These are phyloP conservation scores for Sceloporus tristichus DNA, from an alignment of 2,113 vertebrate genomes.

Conservation along the genomic window DNA sequence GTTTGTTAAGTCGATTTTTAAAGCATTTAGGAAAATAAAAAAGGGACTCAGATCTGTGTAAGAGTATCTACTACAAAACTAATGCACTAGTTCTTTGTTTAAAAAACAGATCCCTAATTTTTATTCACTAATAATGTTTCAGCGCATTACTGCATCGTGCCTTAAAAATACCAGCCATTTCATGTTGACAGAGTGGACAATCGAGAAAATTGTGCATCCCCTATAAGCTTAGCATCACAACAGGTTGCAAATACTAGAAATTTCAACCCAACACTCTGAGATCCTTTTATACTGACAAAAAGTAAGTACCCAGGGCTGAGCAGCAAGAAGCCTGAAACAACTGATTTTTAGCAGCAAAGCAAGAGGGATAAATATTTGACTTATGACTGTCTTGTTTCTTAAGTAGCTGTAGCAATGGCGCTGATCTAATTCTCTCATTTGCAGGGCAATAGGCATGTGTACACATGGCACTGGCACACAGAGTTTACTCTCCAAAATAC, in stretches of 20 bases:
- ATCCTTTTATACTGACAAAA: not conserved
- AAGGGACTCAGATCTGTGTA: no score
- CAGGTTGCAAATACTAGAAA: not conserved
- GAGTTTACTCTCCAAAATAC: not conserved
- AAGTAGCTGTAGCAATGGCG: not conserved
- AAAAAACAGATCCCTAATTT: no score
- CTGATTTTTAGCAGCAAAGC: not conserved
- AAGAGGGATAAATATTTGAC: not conserved
- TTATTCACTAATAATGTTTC: no score
- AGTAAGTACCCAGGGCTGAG: not conserved
- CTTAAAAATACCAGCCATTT: not conserved
- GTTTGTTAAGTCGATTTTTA: no score
- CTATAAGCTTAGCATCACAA: not conserved
- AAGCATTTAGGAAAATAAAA: no score
- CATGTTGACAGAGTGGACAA: not conserved
- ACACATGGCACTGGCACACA: not conserved
- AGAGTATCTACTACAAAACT: no score
- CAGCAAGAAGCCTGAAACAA: not conserved
- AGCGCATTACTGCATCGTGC: no score
- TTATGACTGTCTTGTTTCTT: not conserved
- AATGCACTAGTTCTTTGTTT: no score
- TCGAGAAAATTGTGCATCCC: not conserved
- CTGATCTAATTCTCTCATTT: not conserved
- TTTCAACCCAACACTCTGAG: not conserved
- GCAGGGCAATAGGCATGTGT: not conserved